Conservation (phyloP, 2,113 vertebrate genomes). For the Brachyistius frenatus region DNA sequence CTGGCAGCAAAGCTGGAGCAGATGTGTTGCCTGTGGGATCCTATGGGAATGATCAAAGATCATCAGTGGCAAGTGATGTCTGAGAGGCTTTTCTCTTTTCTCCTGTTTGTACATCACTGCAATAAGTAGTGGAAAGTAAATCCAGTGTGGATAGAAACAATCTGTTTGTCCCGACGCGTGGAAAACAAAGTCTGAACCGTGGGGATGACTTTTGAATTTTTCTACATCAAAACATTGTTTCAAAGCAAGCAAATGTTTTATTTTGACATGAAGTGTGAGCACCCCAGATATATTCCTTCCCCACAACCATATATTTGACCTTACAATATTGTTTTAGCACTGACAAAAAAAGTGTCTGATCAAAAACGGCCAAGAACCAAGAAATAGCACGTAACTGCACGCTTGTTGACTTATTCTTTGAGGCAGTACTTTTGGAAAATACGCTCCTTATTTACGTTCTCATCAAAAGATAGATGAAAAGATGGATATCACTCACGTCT, state of each 20-base stretch:
- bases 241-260: not conserved
- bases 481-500: too few relatives aligned
- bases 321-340: not conserved
- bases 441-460: too few relatives aligned
- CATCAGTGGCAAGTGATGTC: constrained; percentile 62
- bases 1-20: constrained; percentile 71
- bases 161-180: constrained; percentile 9
- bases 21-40: constrained; percentile 77
- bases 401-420: not conserved
- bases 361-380: too few relatives aligned
- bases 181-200: not conserved
- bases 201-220: constrained; percentile 11
- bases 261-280: too few relatives aligned
- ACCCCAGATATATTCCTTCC: not conserved
- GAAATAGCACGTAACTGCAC: too few relatives aligned
- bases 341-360: not conserved
- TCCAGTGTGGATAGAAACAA: constrained; percentile 30
- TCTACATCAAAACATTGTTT: not conserved
- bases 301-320: not conserved
- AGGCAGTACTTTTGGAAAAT: not conserved
- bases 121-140: constrained; percentile 6
- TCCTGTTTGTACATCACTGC: constrained; percentile 31
- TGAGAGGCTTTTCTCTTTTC: constrained; percentile 49
- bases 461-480: too few relatives aligned
- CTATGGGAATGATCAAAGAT: constrained; percentile 72